Evolutionary conservation across 2,888 invertebrate species (phyloP), one percentile per base, ranked within the genome.

Genomic region (Acleris emargana): DNA sequence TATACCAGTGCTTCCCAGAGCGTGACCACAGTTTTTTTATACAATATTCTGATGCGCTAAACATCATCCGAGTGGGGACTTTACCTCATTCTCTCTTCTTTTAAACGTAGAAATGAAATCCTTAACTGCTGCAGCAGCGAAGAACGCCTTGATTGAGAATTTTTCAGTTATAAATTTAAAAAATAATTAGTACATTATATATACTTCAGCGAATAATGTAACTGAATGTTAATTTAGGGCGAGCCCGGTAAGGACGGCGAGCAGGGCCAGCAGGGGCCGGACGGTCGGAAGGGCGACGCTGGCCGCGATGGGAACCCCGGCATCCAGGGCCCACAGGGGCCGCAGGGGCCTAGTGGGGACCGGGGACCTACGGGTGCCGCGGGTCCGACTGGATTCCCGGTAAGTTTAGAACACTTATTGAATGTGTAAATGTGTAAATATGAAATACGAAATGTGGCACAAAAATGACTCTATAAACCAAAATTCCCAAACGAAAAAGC

Each of bases 201-300:
- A 3, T 11, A 32, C 0, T 32, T 32, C 4, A 38, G 4, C 38
- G 38, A 38, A 38, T 38, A 38, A 38, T 38, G 13, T 38, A 38
- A 13, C 13, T 47, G 22, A 43, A n/a, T 45, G 18, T 60, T 55
- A 13, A 38, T 62, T 32, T 55, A 96, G 96, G 97, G 97, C 22
- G 96, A 96, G 79, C 81, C 95, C 47, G 97, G 97, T 28, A 96
- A 95, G 91, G 96, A 97, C 77, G 97, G 97, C 22, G 96, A 96
- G 69, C 68, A 94, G 18, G 97, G 97, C 9, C 94, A 93, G 49
- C 93, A 94, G n/a, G 97, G 97, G 13, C 91, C 94, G 0, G 91
- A 94, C 43, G 98, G 98, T 11, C 96, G 96, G 6, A 94, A 96
- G 80, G 97, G 97, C 45, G 96, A 96, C 76, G 93, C 95, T 45